Evolutionary conservation across 2,797 vertebrate species (phyloP).

Genomic region (Poecile montanus): DNA sequence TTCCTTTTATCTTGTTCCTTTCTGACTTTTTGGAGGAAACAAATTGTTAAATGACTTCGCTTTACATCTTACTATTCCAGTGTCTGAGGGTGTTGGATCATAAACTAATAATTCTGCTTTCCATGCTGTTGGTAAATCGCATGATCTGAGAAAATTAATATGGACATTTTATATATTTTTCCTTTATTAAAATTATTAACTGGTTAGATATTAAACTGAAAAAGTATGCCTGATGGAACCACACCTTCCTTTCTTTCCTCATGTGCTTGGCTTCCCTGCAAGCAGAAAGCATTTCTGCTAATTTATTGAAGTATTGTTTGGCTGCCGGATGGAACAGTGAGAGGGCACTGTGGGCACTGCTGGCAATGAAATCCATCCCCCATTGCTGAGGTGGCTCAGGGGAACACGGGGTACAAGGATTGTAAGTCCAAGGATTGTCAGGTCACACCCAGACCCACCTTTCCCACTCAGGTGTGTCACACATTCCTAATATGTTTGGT

Average conservation of each 20-base stretch:
- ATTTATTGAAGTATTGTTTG: slow-evolving; percentile 18
- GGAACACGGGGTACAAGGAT: neutral
- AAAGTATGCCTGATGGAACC: neutral
- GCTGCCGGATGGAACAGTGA: slow-evolving; percentile 6
- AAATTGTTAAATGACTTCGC: neutral
- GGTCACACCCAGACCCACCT: slow-evolving; percentile 1
- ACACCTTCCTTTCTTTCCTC: neutral
- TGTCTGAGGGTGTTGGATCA: neutral
- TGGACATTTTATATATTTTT: neutral
- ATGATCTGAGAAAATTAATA: neutral
- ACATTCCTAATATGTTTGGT: rapidly evolving
- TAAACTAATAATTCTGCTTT: neutral
- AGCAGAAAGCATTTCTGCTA: slow-evolving; percentile 31
- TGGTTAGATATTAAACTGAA: neutral
- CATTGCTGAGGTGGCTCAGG: neutral
- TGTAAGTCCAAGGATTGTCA: neutral
- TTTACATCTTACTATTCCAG: neutral
- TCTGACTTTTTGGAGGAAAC: neutral
- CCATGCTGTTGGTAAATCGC: neutral
- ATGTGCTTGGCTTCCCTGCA: neutral
- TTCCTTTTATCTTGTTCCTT: neutral
- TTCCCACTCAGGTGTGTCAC: neutral
- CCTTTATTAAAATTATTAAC: neutral
- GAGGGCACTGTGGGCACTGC: neutral
- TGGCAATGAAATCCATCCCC: neutral